These are phyloP conservation scores for Synanthedon formicaeformis DNA, from an alignment of 2,888 invertebrate genomes.

Conservation along the genomic window DNA sequence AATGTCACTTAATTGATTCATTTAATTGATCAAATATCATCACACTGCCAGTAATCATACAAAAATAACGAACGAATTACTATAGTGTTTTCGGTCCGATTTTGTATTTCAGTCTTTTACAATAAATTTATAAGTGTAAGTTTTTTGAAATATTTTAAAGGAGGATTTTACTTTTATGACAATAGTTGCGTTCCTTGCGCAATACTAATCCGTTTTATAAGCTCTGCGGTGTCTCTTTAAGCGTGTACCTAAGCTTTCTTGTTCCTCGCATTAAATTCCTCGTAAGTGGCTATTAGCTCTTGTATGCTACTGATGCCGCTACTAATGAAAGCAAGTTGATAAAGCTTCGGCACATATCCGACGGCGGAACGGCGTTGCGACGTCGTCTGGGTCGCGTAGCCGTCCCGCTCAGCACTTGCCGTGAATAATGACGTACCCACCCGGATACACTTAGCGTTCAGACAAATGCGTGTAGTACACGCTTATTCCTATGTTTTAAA, in stretches of 20 bases:
- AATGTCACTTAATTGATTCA: slow-evolving; percentile 31
- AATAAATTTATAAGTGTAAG: slow-evolving; percentile 46
- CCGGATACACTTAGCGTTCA: too few relatives aligned
- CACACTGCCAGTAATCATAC: slow-evolving; percentile 66
- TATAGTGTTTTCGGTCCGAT: slow-evolving; percentile 61
- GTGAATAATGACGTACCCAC: too few relatives aligned
- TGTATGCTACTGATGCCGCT: neutral
- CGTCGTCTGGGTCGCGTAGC: neutral
- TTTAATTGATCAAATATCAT: slow-evolving; percentile 46
- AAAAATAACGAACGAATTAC: slow-evolving; percentile 48
- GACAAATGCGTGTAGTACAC: too few relatives aligned
- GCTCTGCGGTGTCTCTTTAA: slow-evolving; percentile 42
- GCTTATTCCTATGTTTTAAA: neutral
- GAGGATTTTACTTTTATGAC: slow-evolving; percentile 18
- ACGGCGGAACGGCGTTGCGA: neutral
- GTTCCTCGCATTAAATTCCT: neutral
- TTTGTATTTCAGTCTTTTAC: slow-evolving; percentile 67
- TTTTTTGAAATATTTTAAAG: slow-evolving; percentile 58
- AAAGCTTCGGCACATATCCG: neutral
- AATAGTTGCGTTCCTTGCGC: slow-evolving; percentile 14
- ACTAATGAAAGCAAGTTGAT: neutral
- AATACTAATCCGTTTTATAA: slow-evolving; percentile 13
- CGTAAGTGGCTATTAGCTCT: neutral
- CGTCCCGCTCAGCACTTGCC: too few relatives aligned
- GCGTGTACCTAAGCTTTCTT: slow-evolving; percentile 6